These are phyloP conservation scores for Buceros bicornis DNA, from an alignment of 2,797 vertebrate genomes.

Conservation along the genomic window DNA sequence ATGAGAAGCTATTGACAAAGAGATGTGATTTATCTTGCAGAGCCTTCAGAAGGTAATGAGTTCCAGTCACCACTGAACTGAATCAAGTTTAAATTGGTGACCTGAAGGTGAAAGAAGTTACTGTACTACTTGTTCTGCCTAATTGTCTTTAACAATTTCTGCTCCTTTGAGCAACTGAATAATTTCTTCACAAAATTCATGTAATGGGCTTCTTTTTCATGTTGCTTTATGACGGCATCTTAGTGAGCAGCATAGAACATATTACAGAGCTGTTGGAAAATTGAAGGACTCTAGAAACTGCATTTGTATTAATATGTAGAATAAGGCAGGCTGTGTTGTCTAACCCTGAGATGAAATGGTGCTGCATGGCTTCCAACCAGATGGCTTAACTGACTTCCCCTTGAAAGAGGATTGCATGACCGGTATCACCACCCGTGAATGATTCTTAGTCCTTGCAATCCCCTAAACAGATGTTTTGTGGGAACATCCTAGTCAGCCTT, in stretches of 20 bases:
- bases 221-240: neutral
- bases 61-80: neutral
- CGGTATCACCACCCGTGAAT: accelerated
- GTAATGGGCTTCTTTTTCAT: neutral
- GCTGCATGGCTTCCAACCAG: neutral
- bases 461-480: neutral
- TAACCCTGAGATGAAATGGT: neutral
- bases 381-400: neutral
- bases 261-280: neutral
- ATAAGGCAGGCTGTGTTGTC: neutral
- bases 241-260: neutral
- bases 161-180: neutral
- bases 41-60: neutral
- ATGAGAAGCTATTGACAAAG: neutral
- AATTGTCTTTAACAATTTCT: neutral
- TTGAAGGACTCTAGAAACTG: neutral
- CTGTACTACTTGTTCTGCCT: conserved; percentile 13
- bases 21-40: neutral
- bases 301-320: neutral
- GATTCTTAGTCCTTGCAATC: neutral
- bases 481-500: neutral
- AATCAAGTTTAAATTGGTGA: neutral
- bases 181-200: neutral
- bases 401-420: neutral
- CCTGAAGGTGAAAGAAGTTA: neutral